Conservation (phyloP, 2,888 invertebrate genomes). For the Syrphus vitripennis region DNA sequence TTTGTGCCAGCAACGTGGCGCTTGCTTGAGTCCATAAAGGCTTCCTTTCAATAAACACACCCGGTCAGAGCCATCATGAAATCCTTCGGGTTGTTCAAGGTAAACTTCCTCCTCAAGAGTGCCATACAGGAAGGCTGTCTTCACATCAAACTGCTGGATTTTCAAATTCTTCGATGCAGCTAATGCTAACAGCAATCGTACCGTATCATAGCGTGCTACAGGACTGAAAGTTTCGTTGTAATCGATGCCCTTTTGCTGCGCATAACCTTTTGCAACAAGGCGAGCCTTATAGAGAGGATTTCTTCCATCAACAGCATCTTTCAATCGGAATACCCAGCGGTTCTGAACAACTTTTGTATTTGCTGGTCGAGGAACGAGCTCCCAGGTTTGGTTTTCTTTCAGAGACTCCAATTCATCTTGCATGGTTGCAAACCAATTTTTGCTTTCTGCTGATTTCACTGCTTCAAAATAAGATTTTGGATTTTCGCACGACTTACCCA, state of each 20-base stretch:
- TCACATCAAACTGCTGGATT: too few relatives aligned
- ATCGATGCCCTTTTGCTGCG: too few relatives aligned
- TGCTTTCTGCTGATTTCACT: neutral
- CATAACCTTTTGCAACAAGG: too few relatives aligned
- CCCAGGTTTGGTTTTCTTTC: conserved; percentile 2
- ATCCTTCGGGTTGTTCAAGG: too few relatives aligned
- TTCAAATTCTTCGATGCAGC: too few relatives aligned
- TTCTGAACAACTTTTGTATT: conserved; percentile 9
- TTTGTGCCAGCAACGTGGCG: conserved; percentile 14
- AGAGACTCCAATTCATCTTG: neutral
- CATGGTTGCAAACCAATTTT: neutral
- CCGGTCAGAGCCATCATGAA: neutral
- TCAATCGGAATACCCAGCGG: neutral
- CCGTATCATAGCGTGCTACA: too few relatives aligned
- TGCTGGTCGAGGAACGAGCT: neutral
- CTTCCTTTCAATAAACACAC: conserved; percentile 9
- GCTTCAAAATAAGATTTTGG: neutral
- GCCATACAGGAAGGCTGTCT: too few relatives aligned
- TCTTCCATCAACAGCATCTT: neutral
- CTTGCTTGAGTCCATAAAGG: conserved; percentile 19
- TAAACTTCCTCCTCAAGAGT: too few relatives aligned
- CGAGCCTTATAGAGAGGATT: too few relatives aligned
- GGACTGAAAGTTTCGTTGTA: too few relatives aligned
- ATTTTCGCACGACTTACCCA: neutral
- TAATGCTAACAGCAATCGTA: too few relatives aligned